Base-by-base conservation (phyloP, 2,888 invertebrate species). In the Campopleginae sp. region DNA sequence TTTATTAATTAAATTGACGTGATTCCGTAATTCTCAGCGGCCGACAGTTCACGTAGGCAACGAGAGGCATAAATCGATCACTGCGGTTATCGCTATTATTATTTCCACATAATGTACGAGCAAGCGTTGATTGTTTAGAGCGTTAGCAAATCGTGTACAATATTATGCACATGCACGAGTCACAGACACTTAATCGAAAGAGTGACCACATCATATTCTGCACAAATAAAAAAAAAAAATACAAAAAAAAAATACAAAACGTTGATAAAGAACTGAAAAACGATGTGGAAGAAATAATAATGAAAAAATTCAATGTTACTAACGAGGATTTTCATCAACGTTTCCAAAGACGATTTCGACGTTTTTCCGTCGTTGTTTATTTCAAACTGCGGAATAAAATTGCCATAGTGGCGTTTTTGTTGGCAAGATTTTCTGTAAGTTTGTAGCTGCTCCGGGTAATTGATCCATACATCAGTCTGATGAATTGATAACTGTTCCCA, bases 401-500 rank as follows among this genome's bases (percentile, higher is more conserved):
- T 38, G 2, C 54, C 54, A 42, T 72, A 12, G 17, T 38, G 23
- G 23, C 23, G 51, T 51, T 61, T 51, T 33, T 23, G 31, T 71
- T 65, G 14, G 14, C 4, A 6, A 74, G 74, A 74, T 77, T 70
- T 74, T 83, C 42, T 58, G 46, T 68, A 48, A 6, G 72, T 68
- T 82, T 74, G 68, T 19, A 17, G 68, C 51, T 61, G 83, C 58
- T 63, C 48, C 46, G 48, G 78, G 48, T 83, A 78, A 83, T 83
- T 83, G 79, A 83, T 83, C 74, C 65, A 81, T 84, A 78, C 81
- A 84, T 84, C 81, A 81, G 81, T 48, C 81, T 81, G 81, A 78
- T 74, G 81, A 85, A 85, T 81, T 81, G 84, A 85, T 81, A 85
- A 81, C 81, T 75, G 84, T 85, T 74, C 48, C 70, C 70, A 81